Percentiles rank a stretch among this genome's conserved stretches.
phyloP scores from a whole-genome alignment of 2,113 vertebrate genomes.

The Nestor notabilis region DNA sequence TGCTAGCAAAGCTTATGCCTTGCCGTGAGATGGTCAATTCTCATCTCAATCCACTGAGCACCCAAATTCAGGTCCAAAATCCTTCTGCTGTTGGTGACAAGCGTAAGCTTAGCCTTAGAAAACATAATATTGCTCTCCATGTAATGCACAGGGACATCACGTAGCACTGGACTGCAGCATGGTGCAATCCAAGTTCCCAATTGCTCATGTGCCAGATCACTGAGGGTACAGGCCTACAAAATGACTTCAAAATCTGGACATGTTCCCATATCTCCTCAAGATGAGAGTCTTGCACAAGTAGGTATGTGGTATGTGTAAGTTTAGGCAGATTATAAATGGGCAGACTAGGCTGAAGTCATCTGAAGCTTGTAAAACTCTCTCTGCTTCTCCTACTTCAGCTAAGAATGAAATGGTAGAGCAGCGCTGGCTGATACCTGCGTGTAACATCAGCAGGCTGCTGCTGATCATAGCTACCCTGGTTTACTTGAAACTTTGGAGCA shows the following conservation, averaged over 20 bases:
- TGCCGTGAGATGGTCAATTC: background rate
- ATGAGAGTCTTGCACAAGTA: background rate
- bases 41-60: background rate
- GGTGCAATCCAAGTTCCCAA: background rate
- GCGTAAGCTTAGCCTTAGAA: background rate
- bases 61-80: background rate
- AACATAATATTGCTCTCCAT: background rate
- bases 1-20: background rate
- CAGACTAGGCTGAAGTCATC: background rate
- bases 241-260: background rate
- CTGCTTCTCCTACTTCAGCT: background rate
- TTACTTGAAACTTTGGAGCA: background rate
- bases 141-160: background rate
- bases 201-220: background rate
- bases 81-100: background rate
- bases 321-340: background rate
- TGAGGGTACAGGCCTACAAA: accelerated
- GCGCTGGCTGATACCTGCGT: background rate
- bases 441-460: background rate
- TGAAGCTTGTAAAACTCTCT: background rate
- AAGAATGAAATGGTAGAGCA: background rate
- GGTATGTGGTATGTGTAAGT: background rate
- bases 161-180: accelerated
- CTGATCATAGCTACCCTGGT: background rate
- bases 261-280: background rate